phyloP scores from a whole-genome alignment of 1,140 invertebrate species.

The Nephotettix cincticeps region DNA sequence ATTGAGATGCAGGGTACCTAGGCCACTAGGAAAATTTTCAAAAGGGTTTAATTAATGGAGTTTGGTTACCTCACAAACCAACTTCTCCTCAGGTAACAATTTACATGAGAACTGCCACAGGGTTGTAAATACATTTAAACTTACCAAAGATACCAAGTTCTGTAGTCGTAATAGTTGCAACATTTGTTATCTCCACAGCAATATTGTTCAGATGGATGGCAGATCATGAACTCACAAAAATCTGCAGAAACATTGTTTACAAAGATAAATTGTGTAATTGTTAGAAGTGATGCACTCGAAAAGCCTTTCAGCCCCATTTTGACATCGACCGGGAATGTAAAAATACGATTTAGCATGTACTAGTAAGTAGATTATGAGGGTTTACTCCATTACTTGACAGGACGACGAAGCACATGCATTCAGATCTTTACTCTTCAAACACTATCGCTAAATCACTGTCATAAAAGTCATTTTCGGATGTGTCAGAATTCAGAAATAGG shows the following conservation, averaged over 20 bases:
- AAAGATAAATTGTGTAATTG: neutral
- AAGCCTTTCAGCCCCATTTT: neutral
- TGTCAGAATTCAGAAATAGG: no score
- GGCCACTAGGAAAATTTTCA: no score
- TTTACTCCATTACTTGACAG: neutral
- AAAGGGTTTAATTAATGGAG: no score
- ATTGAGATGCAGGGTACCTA: no score
- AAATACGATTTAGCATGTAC: neutral
- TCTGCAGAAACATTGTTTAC: neutral
- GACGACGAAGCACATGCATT: neutral
- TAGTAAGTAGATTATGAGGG: neutral
- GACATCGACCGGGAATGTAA: neutral
- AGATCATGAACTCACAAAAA: neutral
- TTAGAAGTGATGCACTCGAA: neutral
- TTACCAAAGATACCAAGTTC: constrained; percentile 8
- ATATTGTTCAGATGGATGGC: constrained; percentile 6
- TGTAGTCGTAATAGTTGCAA: constrained; percentile 12
- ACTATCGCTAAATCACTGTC: neutral
- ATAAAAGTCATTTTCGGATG: neutral
- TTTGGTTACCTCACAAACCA: no score
- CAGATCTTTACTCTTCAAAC: neutral
- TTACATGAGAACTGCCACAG: no score
- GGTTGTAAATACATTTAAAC: neutral
- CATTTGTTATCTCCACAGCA: constrained; percentile 13
- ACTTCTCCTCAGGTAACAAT: no score